Evolutionary conservation across 2,888 invertebrate species (phyloP), one percentile per base, ranked within the genome.

Genomic region (Oscheius onirici): DNA sequence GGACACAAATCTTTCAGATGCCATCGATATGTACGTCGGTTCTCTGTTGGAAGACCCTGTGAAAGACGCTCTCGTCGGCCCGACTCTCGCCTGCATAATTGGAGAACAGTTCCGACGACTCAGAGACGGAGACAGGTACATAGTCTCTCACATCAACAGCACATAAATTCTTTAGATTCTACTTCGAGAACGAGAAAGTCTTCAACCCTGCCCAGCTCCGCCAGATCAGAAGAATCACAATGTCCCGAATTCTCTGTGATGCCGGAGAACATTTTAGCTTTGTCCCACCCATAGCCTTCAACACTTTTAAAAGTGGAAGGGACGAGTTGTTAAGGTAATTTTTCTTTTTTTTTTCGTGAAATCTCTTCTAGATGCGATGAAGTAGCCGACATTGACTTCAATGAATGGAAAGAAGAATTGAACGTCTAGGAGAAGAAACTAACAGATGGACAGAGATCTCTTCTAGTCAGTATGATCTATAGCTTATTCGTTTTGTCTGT

Each of bases 111-210:
- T 90, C 81, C 88, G 85, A 72, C 82, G 89, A 55, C 76, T 88
- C 0, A 76, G 90, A 68, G 88, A 89, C 84, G 90, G 90, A 13
- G 90, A 90, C 79, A 51, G 78, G 77, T 76, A 11, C 17, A 54
- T 51, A n/a, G 17, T 49, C 17, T 49, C 49, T 49, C 17, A 10
- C 49, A 24, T 8, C 22, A 43, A 61, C n/a, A 34, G 20, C 13
- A 22, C 5, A 28, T 6, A 17, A 34, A 34, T 13, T 20, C 67
- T 68, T 40, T 57, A 91, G 97, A 79, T 94, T 97, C 87, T 99
- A 93, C 92, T 96, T 95, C 88, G 97, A 97, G 89, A 95, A 93
- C 87, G 92, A 94, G 0, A 91, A 92, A 0, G 91, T 92, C 0
- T 97, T 97, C 87, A 92, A 92, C 61, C 91, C 92, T 0, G 93